These are phyloP conservation scores for Mythimna loreyi DNA, from an alignment of 2,888 invertebrate genomes.

Conservation along the genomic window DNA sequence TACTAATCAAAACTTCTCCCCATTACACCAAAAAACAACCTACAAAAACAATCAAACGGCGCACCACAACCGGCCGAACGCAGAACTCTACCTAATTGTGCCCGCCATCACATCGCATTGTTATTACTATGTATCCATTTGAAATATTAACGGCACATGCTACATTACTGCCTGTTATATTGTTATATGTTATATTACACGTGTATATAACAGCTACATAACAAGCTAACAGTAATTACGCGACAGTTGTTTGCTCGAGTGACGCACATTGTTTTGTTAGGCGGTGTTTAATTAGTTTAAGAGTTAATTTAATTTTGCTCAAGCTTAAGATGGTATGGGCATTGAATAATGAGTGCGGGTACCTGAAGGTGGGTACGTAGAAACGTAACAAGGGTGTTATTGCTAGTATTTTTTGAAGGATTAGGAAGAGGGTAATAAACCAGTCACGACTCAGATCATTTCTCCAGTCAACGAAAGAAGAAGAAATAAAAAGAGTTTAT, in stretches of 20 bases:
- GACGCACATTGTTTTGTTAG: conserved; percentile 58
- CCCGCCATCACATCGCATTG: conserved; percentile 79
- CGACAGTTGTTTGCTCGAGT: conserved; percentile 65
- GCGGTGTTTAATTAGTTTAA: conserved; percentile 60
- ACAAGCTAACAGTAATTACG: conserved; percentile 68
- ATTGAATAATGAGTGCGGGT: conserved; percentile 18
- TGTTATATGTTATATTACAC: conserved; percentile 56
- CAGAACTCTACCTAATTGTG: conserved; percentile 73
- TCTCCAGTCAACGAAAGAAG: no score
- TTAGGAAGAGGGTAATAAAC: no score
- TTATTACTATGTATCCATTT: conserved; percentile 85
- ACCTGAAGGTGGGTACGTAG: neutral
- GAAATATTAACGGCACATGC: conserved; percentile 82
- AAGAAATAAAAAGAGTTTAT: no score
- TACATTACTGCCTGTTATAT: conserved; percentile 68
- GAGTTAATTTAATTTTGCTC: conserved; percentile 56
- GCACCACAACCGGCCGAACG: conserved; percentile 63
- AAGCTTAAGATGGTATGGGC: conserved; percentile 18
- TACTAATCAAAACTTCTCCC: neutral
- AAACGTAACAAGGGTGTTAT: neutral
- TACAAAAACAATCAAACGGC: neutral
- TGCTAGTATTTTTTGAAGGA: no score
- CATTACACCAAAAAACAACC: neutral
- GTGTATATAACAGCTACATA: conserved; percentile 53
- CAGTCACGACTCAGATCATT: no score